Evolutionary conservation across 2,113 vertebrate species (phyloP), one percentile per base, ranked within the genome.

Genomic region (Miniopterus natalensis): DNA sequence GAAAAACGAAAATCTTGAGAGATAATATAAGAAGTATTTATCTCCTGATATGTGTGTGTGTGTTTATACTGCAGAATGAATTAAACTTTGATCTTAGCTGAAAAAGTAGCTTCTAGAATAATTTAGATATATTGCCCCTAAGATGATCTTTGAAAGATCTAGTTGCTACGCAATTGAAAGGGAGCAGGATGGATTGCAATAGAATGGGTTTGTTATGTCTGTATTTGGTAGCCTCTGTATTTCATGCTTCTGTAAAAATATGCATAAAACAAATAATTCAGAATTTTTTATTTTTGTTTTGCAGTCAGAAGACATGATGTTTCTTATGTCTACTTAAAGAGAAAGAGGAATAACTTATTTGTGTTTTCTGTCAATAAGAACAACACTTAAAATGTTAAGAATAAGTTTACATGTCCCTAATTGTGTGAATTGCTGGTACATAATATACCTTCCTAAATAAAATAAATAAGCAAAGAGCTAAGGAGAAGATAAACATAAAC

Each of bases 1-100:
- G 29, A 83, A 90, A 96, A 51, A 70, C 20, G 4, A 92, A 91
- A 81, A 91, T 61, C 1, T 8, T 36, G 70, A 95, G n/a, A 92
- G 47, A 71, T 61, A 84, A 47, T 65, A 36, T 74, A 45, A 90
- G 31, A 89, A 51, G 2, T 63, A 42, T 75, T 70, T 85, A 10
- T 88, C 6, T 96, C 5, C 12, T 66, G 12, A 8, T 70, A 2
- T 45, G 6, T 73, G 20, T 81, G 7, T 65, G 4, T 75, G 23
- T 31, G 25, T 31, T 10, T 74, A 23, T 55, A 47, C 29, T 59
- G 0, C 23, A 94, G 13, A 61, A 86, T 51, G n/a, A 94, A 87
- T 85, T 78, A 68, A 88, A 79, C 6, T 92, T 90, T 87, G 51
- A 68, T 92, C 12, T 77, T 61, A 51, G 25, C 21, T 92, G 27